These are phyloP conservation scores for Urocyon cinereoargenteus DNA, from an alignment of 2,797 vertebrate species.

Conservation along the genomic window DNA sequence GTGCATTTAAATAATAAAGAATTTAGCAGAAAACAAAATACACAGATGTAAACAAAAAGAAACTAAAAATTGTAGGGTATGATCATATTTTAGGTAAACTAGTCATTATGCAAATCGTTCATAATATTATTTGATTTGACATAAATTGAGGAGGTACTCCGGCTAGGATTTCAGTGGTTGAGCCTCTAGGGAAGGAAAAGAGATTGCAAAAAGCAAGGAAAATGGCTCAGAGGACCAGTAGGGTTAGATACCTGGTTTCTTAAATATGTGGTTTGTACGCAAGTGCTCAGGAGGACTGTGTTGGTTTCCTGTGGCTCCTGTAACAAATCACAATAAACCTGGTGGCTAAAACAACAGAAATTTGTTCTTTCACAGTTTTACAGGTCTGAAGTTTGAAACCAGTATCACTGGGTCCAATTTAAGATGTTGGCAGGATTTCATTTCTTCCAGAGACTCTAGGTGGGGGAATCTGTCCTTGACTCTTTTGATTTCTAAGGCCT, in stretches of 20 bases:
- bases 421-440: not conserved
- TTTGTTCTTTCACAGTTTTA: not conserved
- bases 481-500: not conserved
- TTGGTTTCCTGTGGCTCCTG: not conserved
- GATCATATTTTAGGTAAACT: constrained; percentile 5
- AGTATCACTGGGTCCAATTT: not conserved
- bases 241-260: not conserved
- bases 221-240: not conserved
- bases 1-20: not conserved
- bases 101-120: not conserved
- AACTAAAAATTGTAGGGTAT: not conserved
- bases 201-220: not conserved
- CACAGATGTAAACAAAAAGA: not conserved
- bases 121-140: not conserved
- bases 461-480: not conserved
- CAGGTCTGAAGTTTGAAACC: not conserved
- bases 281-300: not conserved
- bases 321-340: not conserved
- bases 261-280: not conserved
- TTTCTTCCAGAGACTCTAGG: not conserved
- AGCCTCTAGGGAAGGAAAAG: not conserved
- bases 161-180: not conserved
- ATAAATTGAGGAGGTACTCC: not conserved
- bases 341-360: not conserved
- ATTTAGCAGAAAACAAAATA: not conserved